A percentile compares a stretch with the other conserved stretches of the same genome.
Conservation (phyloP, 2,113 vertebrate genomes). For the Mus musculus region DNA sequence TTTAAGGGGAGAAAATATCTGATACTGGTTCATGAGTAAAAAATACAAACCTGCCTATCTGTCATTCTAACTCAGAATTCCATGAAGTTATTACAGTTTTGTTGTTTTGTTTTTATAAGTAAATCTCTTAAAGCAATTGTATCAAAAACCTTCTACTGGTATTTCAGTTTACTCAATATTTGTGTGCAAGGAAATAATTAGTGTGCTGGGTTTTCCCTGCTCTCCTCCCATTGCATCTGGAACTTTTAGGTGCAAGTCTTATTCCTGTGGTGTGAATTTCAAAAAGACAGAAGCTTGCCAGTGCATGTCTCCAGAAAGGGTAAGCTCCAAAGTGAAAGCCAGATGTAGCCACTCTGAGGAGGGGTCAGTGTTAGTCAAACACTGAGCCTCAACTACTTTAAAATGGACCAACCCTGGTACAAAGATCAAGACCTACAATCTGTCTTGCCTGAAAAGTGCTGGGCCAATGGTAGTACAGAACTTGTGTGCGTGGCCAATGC, state of each 20-base stretch:
- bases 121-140: background rate
- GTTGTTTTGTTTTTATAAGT: background rate
- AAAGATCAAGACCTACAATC: background rate
- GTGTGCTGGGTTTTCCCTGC: background rate
- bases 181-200: background rate
- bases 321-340: background rate
- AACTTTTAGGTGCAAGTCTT: background rate
- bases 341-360: rapidly evolving
- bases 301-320: background rate
- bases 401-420: background rate
- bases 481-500: background rate
- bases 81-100: background rate
- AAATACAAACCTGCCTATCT: background rate
- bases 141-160: background rate
- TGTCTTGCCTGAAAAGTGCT: background rate
- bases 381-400: background rate
- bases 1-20: background rate
- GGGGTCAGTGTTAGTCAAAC: background rate
- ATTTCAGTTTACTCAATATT: constrained; percentile 1
- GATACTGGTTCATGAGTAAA: constrained; percentile 20
- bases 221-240: background rate
- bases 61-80: background rate
- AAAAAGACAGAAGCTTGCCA: background rate
- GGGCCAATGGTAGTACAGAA: background rate
- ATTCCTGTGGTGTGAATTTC: background rate